Evolutionary conservation across 1,140 invertebrate genomes (phyloP).

Genomic region (Lutraria rhynchaena): DNA sequence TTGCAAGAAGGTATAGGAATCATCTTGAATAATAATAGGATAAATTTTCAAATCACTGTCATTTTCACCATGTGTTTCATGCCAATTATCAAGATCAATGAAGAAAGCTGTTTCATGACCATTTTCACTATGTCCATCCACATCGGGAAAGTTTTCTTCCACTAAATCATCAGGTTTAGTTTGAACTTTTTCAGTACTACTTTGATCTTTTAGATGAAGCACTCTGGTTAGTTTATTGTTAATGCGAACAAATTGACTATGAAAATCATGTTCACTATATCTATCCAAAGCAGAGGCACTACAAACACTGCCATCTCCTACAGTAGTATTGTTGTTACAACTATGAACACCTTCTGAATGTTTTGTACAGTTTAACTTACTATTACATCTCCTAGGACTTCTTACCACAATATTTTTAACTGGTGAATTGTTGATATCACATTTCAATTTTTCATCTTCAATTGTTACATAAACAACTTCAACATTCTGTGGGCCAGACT

Average conservation of each 20-base stretch:
- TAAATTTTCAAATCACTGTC: too few species aligned
- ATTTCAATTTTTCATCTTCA: slow-evolving; percentile 19
- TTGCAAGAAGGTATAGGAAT: too few species aligned
- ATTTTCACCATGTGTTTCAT: too few species aligned
- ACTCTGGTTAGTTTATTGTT: slow-evolving; percentile 28
- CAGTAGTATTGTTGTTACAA: neutral
- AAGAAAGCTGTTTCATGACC: neutral
- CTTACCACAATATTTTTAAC: neutral
- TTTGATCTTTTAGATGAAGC: neutral
- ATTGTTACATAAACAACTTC: slow-evolving; percentile 28
- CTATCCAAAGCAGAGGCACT: neutral
- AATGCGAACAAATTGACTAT: slow-evolving; percentile 13
- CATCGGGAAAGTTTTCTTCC: neutral
- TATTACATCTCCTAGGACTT: neutral
- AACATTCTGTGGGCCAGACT: slow-evolving; percentile 12
- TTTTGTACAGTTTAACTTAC: neutral
- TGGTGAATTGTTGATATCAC: neutral
- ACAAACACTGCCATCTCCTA: neutral
- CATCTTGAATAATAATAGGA: too few species aligned
- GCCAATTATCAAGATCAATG: neutral
- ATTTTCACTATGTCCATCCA: neutral
- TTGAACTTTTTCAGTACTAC: neutral
- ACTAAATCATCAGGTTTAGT: neutral
- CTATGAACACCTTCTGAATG: neutral
- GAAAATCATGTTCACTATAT: neutral